Percentiles rank a stretch among this genome's conserved stretches.
These are phyloP conservation scores for Lordiphosa fenestrarum DNA, from an alignment of 2,888 invertebrate genomes.

Conservation along the genomic window DNA sequence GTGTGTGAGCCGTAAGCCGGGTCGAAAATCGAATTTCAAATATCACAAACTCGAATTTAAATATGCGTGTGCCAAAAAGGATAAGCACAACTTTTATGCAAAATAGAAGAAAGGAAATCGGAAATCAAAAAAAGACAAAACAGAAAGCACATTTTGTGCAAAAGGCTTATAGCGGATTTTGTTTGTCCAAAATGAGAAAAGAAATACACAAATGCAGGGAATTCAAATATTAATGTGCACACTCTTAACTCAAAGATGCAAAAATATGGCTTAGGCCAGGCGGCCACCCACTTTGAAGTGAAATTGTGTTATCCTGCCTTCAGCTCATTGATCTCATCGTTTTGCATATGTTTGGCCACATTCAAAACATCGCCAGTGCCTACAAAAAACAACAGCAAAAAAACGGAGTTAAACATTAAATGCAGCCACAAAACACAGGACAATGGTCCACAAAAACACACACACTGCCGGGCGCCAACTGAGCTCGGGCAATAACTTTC, in stretches of 20 bases:
- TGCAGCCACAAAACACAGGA: conserved; percentile 1
- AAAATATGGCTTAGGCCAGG: conserved; percentile 29
- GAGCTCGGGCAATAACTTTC: conserved; percentile 58
- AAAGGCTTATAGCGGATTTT: conserved; percentile 62
- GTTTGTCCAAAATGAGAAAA: conserved; percentile 47
- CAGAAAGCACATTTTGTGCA: conserved; percentile 53
- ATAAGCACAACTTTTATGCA: conserved; percentile 58
- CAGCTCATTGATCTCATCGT: too few species aligned
- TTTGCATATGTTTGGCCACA: too few species aligned
- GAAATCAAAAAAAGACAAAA: too few species aligned
- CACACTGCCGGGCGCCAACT: conserved; percentile 55
- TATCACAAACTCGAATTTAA: conserved; percentile 61
- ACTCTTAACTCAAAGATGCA: conserved; percentile 49
- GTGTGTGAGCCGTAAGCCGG: conserved; percentile 11
- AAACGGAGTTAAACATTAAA: too few species aligned
- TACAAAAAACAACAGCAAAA: too few species aligned
- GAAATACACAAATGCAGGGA: conserved; percentile 66
- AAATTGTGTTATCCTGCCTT: too few species aligned
- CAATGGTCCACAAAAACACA: conserved; percentile 19
- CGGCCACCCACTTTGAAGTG: too few species aligned
- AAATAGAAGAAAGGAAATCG: conserved; percentile 38
- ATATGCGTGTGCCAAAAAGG: conserved; percentile 50
- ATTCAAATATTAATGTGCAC: conserved; percentile 62
- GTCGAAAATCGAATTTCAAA: conserved; percentile 66
- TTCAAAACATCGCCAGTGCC: too few species aligned